Evolutionary conservation across 2,113 vertebrate genomes (phyloP).

Genomic region (Danio rerio): GRCz12tu NC_133185.1:8315001-8315500

Average conservation of each 20-base stretch:
- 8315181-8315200: not conserved
- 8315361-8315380: not conserved
- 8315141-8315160: too few species aligned
- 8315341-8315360: constrained; percentile 34
- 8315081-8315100: not conserved
- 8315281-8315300: constrained; percentile 21
- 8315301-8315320: not conserved
- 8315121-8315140: not conserved
- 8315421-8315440: constrained; percentile 3
- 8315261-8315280: constrained; percentile 12
- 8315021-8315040: not conserved
- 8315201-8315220: not conserved
- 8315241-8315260: constrained; percentile 9
- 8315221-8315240: constrained; percentile 29
- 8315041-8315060: too few species aligned
- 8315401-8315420: not conserved
- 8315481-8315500: not conserved
- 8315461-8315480: not conserved
- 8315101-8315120: not conserved
- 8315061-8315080: too few species aligned
- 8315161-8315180: not conserved
- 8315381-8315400: constrained; percentile 68
- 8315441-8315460: not conserved
- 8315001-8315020: too few species aligned
- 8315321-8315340: constrained; percentile 51